Conservation (phyloP, 2,797 vertebrate species). For the Coracias cyanogaster region DNA sequence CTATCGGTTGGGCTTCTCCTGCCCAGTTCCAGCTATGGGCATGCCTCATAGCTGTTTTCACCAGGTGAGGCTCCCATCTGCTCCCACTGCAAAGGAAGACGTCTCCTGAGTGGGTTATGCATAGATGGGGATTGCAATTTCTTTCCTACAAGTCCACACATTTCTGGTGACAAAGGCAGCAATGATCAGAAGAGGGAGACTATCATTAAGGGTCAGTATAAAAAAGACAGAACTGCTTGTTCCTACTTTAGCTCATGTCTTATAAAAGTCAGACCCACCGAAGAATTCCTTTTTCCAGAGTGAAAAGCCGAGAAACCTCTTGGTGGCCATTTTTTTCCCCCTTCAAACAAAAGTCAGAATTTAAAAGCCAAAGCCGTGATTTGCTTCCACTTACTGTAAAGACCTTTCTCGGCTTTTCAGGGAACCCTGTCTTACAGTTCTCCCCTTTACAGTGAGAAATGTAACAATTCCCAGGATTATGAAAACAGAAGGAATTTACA, state of each 20-base stretch:
- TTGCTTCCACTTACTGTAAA: background rate
- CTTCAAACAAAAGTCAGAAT: background rate
- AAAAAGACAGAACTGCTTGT: background rate
- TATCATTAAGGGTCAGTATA: background rate
- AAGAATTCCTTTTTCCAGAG: background rate
- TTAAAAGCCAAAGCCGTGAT: background rate
- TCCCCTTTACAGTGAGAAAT: background rate
- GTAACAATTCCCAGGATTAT: background rate
- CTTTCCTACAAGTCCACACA: background rate
- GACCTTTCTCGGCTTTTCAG: background rate
- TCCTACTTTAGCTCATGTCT: background rate
- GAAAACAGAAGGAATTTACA: background rate
- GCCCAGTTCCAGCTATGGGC: background rate
- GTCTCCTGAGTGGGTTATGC: background rate
- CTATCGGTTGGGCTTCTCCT: background rate
- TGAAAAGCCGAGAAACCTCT: background rate
- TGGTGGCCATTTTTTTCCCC: accelerated
- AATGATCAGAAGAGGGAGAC: background rate
- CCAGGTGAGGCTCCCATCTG: accelerated
- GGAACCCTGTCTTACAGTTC: background rate
- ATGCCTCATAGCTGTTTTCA: background rate
- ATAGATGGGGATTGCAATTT: background rate
- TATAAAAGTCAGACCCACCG: background rate
- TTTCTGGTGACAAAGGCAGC: background rate
- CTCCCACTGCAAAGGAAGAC: background rate